Conservation (phyloP, 1,140 invertebrate species). For the Temnothorax longispinosus region DNA sequence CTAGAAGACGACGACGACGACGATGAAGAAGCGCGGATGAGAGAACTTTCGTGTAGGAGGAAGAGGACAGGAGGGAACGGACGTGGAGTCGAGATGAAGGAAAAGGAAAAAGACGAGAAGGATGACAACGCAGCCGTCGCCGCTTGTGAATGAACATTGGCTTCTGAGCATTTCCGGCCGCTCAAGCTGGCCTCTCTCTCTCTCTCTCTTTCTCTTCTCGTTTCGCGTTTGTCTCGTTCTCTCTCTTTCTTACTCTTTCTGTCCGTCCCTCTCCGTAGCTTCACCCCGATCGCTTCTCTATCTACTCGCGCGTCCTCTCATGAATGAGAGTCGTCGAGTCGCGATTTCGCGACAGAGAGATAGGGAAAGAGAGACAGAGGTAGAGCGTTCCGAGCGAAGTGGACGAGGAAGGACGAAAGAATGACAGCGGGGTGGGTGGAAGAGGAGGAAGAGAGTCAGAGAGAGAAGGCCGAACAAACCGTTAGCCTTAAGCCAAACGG, state of each 20-base stretch:
- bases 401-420: conserved; percentile 48
- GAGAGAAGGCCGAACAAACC: conserved; percentile 60
- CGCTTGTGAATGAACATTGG: conserved; percentile 85
- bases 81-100: conserved; percentile 45
- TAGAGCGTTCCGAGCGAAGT: not conserved
- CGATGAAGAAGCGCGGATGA: conserved; percentile 55
- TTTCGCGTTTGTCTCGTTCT: conserved; percentile 48
- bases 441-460: not conserved
- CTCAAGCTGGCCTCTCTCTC: conserved; percentile 43
- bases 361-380: conserved; percentile 3
- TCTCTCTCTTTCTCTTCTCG: conserved; percentile 29
- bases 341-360: conserved; percentile 51
- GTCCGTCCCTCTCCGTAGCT: conserved; percentile 22
- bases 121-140: conserved; percentile 72
- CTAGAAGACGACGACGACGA: conserved; percentile 48
- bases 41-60: conserved; percentile 42
- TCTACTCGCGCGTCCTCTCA: conserved; percentile 71
- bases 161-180: conserved; percentile 84
- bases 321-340: conserved; percentile 71
- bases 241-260: conserved; percentile 5
- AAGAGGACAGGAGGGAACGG: conserved; percentile 52
- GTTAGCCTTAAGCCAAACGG: conserved; percentile 78
- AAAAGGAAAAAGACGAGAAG: conserved; percentile 71
- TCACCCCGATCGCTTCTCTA: conserved; percentile 42
- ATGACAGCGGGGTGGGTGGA: conserved; percentile 6